Base-by-base conservation (phyloP, 2,113 vertebrate species). In the Petrocephalus microphthalmus region DNA sequence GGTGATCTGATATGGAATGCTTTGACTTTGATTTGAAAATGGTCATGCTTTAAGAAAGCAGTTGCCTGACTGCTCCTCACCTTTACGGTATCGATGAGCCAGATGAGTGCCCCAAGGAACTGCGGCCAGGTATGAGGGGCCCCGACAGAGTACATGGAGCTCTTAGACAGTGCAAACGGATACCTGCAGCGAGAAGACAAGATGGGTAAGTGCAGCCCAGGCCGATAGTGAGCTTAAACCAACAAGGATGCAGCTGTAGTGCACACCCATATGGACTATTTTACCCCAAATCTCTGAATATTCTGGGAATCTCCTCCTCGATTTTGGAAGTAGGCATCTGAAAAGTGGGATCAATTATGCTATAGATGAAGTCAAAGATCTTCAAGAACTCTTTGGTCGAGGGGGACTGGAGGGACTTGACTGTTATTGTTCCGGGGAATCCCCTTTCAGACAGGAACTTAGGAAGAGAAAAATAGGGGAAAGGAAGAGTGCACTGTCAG, bases 61-160 rank as follows among this genome's bases (percentile, higher is more conserved):
- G n/a, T 33, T 6, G 20, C 10, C 3, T 20, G 7, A 29, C 29
- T 3, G 49, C 17, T 60, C 47, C 91, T 91, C 95, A 99, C 98
- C 97, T 97, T 98, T 85, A 97, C 94, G 74, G 93, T 96, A 90
- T 99, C 98, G 91, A 96, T 98, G 11, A 99, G 93, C 98, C 98
- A 99, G 90, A 97, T 92, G 87, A 99, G 95, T 90, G 98, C 96
- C 57, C 96, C 95, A 87, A 99, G 96, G 7, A 97, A 97, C 94
- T 97, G 98, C 89, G 98, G 98, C 98, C 98, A 99, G 0, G 97
- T 99, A 88, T 99, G 98, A 22, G 98, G 98, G 42, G 98, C 98
- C 83, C 98, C 98, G 22, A 99, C 97, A 0, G 98, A 99, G 91
- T 97, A 99, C 97, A 99, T 97, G 51, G 98, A 99, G 88, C 96